Evolutionary conservation across 2,113 vertebrate species (phyloP).

Genomic region (Charadrius vociferus): DNA sequence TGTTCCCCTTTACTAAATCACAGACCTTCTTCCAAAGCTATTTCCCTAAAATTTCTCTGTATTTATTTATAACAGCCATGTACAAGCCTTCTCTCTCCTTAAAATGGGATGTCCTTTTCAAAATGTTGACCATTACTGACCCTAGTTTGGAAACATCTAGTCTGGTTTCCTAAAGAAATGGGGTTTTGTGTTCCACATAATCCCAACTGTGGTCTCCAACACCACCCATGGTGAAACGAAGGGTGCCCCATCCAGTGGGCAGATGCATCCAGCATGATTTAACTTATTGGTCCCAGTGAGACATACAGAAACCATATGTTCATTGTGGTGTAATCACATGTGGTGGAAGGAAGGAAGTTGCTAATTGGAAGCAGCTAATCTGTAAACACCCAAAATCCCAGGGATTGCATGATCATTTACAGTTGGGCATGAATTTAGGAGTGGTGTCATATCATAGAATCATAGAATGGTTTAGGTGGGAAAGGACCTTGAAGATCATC

Average conservation of each 20-base stretch:
- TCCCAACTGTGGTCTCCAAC: neutral
- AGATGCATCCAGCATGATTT: neutral
- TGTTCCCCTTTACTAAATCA: neutral
- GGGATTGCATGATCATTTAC: neutral
- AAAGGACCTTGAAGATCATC: no score
- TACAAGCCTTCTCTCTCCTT: no score
- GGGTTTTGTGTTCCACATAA: neutral
- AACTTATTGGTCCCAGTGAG: neutral
- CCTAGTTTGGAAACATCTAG: neutral
- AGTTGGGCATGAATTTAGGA: neutral
- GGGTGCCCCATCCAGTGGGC: neutral
- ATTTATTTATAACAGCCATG: neutral
- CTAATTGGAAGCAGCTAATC: neutral
- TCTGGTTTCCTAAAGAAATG: neutral
- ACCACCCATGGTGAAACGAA: neutral
- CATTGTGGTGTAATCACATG: neutral
- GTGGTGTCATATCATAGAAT: neutral
- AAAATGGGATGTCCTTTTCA: neutral
- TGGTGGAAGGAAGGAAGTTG: neutral
- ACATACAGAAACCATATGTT: neutral
- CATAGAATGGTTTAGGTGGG: no score
- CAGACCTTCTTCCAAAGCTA: neutral
- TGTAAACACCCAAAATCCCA: neutral
- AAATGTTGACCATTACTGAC: neutral
- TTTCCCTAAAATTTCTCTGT: neutral